phyloP scores from a whole-genome alignment of 2,113 vertebrate genomes.

The Syrmaticus mikado region DNA sequence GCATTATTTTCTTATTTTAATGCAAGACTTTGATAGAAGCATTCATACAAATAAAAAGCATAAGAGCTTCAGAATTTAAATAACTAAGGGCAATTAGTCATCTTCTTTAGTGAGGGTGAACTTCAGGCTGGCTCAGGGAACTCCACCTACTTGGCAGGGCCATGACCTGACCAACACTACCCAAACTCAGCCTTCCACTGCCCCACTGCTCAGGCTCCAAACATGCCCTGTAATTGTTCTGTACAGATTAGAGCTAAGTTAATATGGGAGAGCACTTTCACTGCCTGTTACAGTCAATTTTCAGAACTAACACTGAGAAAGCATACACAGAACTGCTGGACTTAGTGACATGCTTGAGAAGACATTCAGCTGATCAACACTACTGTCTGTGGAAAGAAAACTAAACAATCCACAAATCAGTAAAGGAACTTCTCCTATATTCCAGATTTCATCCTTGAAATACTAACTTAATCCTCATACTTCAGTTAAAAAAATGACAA shows the following conservation, averaged over 20 bases:
- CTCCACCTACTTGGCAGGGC: not conserved
- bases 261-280: not conserved
- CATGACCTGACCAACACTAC: not conserved
- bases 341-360: not conserved
- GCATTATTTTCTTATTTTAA: not conserved
- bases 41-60: not conserved
- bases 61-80: not conserved
- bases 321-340: not conserved
- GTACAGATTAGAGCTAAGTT: not conserved
- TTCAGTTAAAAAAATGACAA: not conserved
- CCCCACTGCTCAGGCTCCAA: not conserved
- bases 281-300: not conserved
- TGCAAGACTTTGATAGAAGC: accelerated
- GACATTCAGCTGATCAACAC: not conserved
- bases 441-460: not conserved
- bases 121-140: not conserved
- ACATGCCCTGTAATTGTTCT: not conserved
- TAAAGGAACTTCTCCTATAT: not conserved
- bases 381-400: not conserved
- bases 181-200: not conserved
- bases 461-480: not conserved
- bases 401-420: not conserved
- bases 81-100: accelerated
- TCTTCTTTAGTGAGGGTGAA: not conserved
- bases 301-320: not conserved